Base-by-base conservation (phyloP, 30 jellyfish, hydroid and myxozoan species). In the Phacellophora camtschatica region DNA sequence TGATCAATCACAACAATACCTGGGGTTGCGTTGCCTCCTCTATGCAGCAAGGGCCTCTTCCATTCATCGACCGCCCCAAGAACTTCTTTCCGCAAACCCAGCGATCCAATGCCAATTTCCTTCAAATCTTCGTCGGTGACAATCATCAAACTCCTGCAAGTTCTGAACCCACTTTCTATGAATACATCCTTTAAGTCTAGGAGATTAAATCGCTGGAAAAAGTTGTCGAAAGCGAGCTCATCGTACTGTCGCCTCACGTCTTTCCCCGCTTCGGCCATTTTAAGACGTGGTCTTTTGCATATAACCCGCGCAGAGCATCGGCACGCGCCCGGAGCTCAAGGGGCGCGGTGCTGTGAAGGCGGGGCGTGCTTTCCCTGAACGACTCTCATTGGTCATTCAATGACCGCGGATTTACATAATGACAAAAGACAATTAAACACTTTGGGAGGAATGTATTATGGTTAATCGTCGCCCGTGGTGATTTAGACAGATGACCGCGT, bases 1-100 rank as follows among this genome's bases (percentile, higher is more conserved):
- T n/a, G n/a, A n/a, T n/a, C n/a, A n/a, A n/a, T n/a, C n/a, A n/a
- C n/a, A n/a, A 27, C 50, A 10, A 35, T 51, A 80, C 91, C 81
- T 80, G 80, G 91, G 80, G 69, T 77, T 19, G 65, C 16, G 35
- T 36, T 56, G 84, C 76, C 61, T 37, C 71, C 32, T 80, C 67
- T 66, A 49, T 80, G 91, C 35, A 80, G 33, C 68, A 80, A 64
- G 91, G 91, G 91, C 75, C 43, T 65, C 84, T 33, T 80, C 91
- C 91, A 80, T 80, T 80, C 91, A 35, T 65, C 91, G 84, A 80
- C 84, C 91, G 91, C 91, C 91, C 91, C 91, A 27, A 80, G 91
- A 19, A 80, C 67, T 80, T 80, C 91, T 80, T 80, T 80, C 37
- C 91, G 46, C 70, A 80, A 41, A 35, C 91, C 91, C 91, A 80